Evolutionary conservation across 2,797 vertebrate species (phyloP), one percentile per base, ranked within the genome.

Genomic region (Hylomyscus alleni): DNA sequence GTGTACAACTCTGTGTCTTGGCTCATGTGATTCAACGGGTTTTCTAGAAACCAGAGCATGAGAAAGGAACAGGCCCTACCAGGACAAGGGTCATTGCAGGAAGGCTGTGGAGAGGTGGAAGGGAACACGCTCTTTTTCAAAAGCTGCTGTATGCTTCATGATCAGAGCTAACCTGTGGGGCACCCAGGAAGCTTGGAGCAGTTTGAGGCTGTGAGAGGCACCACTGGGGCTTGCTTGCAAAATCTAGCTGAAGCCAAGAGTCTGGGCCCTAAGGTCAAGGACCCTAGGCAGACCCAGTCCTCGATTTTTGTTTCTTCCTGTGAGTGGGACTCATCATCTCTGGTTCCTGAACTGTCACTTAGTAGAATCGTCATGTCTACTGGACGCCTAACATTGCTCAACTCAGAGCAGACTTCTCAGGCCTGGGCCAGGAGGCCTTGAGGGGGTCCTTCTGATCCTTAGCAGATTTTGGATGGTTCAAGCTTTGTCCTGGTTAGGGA

Each of bases 161-260:
- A 15, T 24, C 15, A 22, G 13, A 50, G 75, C 75, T 20, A 67
- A 29, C 81, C 44, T 13, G 4, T 14, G 10, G 19, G 56, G 29
- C 56, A 10, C 11, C 37, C 22, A 11, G 12, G n/a, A 37, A 15
- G 22, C 12, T 6, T 3, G 50, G n/a, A 26, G 65, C 75, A 19
- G 9, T 8, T 8, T 22, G 37, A 82, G 72, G n/a, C 22, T 17
- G 1, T 3, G 34, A 6, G 34, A 6, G 62, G 15, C 22, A 5
- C 44, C 22, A 0, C 0, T 0, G 2, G 2, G 44, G 31, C 14
- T 19, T 24, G 3, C 37, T 19, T 24, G 2, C 47, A 14, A 65
- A 31, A 6, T 37, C 44, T 19, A 9, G 5, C 19, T 50, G 65
- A 1, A 1, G 31, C 26, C 37, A 2, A 20, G 52, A 84, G 40